Base-by-base conservation (phyloP, 1,140 invertebrate genomes). In the Drosophila melanica region DNA sequence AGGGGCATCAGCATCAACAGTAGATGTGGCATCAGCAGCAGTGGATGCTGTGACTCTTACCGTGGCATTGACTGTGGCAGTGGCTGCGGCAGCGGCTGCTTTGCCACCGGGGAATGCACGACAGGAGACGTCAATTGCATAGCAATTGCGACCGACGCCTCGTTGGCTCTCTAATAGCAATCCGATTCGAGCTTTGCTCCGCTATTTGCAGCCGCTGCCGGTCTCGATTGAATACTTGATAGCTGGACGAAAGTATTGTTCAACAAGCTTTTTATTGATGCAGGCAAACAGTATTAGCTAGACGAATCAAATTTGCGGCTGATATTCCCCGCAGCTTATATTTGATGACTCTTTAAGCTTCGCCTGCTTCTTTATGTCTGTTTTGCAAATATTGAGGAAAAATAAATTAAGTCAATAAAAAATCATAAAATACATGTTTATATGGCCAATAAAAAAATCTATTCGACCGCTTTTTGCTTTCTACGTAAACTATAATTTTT, bases 91-190 rank as follows among this genome's bases (percentile, higher is more conserved):
- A 37, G 23, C 20, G 23, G 20, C 20, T 55, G 53, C 53, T 14
- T 30, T 47, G 59, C 30, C 57, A 57, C 27, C 20, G 20, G 47
- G 55, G 66, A 70, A 50, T 54, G 51, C 51, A 30, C 73, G 80
- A 76, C 74, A 80, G 48, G 55, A 39, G 44, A 70, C 64, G 81
- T 75, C 78, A 75, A 77, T 84, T 66, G 80, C 77, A 60, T 60
- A 50, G 62, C 82, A 86, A 81, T 87, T 81, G 76, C 12, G 68
- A 53, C 45, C 14, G 14, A 50, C 57, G 57, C 53, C 11, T 70
- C 58, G 67, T 35, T 69, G 66, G 44, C 39, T 58, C 42, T 67
- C 53, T 66, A 64, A 69, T 27, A 59, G 47, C 35, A 86, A 84
- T 72, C 81, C 69, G 69, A 69, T 86, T 81, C 74, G 64, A 53